phyloP scores from a whole-genome alignment of 2,113 vertebrate species.

The Cranoglanis bouderius region DNA sequence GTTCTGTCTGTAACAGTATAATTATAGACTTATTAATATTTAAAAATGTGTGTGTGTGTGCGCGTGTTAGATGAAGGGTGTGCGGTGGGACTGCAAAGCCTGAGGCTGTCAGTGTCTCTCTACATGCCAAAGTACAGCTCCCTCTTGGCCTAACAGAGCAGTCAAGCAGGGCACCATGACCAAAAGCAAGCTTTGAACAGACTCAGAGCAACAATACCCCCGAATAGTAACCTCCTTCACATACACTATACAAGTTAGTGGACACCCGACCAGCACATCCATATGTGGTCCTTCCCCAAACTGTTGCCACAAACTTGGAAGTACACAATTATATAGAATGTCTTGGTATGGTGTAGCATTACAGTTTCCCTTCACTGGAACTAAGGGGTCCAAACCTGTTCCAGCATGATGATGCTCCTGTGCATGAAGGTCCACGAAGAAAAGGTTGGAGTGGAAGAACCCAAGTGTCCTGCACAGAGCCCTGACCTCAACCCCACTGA shows the following conservation, averaged over 20 bases:
- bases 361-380: neutral
- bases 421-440: neutral
- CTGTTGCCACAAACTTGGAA: neutral
- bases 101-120: constrained; percentile 33
- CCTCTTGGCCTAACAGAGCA: constrained; percentile 36
- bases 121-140: constrained; percentile 15
- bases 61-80: constrained; percentile 3
- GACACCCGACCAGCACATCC: neutral
- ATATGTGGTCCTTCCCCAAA: neutral
- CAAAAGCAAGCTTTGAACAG: constrained; percentile 24
- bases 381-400: neutral
- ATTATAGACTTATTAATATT: constrained; percentile 17
- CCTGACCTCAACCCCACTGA: neutral
- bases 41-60: constrained; percentile 2
- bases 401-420: neutral
- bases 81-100: constrained; percentile 9
- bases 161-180: constrained; percentile 28
- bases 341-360: neutral
- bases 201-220: neutral
- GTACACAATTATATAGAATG: neutral
- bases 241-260: neutral
- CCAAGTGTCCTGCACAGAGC: too few species aligned
- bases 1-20: neutral
- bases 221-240: neutral
- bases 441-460: too few species aligned